These are phyloP conservation scores for Scaptomyza hsui DNA, from an alignment of 1,140 invertebrate genomes.

Conservation along the genomic window DNA sequence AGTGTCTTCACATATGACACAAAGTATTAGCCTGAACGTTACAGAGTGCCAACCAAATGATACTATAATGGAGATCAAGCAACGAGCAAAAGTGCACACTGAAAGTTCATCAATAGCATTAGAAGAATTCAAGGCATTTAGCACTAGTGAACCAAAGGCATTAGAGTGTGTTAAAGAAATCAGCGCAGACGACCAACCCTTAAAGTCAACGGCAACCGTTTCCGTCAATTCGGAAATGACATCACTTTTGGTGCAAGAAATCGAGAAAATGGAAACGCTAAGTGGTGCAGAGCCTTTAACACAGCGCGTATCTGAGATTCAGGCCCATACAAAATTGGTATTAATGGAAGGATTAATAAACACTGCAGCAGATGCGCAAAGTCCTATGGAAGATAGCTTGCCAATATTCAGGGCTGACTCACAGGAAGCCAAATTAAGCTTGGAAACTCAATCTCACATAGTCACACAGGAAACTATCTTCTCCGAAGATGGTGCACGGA, in stretches of 20 bases:
- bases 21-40: conserved; percentile 42
- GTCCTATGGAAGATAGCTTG: conserved; percentile 57
- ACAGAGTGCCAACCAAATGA: conserved; percentile 55
- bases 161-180: conserved; percentile 51
- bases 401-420: conserved; percentile 31
- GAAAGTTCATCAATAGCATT: conserved; percentile 31
- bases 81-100: neutral
- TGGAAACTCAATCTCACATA: conserved; percentile 48
- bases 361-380: conserved; percentile 57
- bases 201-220: conserved; percentile 34
- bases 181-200: conserved; percentile 8
- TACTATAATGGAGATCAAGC: conserved; percentile 28
- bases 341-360: conserved; percentile 50
- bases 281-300: neutral
- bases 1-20: conserved; percentile 29
- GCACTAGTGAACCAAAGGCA: conserved; percentile 11
- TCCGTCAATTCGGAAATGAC: conserved; percentile 38
- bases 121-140: conserved; percentile 38
- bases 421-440: conserved; percentile 34
- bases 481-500: conserved; percentile 20
- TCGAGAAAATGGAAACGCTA: conserved; percentile 55
- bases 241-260: conserved; percentile 87
- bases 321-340: conserved; percentile 38
- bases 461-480: conserved; percentile 42
- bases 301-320: conserved; percentile 6